Evolutionary conservation across 2,113 vertebrate genomes (phyloP).

Genomic region (Calyptomena viridis): DNA sequence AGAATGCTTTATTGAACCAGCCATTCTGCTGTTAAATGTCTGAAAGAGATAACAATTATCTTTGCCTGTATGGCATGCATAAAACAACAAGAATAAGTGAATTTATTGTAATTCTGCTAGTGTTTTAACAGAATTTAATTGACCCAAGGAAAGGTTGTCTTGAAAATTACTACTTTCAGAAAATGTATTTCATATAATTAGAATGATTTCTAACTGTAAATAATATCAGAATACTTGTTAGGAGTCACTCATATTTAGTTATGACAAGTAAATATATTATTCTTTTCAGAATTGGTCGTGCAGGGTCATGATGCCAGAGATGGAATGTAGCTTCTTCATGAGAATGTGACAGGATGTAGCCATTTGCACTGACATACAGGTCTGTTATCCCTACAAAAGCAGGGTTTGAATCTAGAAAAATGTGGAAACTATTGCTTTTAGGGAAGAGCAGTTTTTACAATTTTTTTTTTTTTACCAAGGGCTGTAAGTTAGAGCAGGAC

Average conservation of each 20-base stretch:
- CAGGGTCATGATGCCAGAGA: neutral
- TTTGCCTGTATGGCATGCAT: neutral
- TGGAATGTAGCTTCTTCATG: neutral
- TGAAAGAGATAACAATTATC: neutral
- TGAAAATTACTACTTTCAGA: neutral
- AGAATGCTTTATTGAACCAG: neutral
- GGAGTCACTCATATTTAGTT: neutral
- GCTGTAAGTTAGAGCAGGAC: neutral
- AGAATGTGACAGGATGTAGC: accelerated
- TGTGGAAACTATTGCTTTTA: neutral
- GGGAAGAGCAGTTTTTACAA: neutral
- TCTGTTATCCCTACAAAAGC: neutral
- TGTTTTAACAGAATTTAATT: neutral
- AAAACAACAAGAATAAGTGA: neutral
- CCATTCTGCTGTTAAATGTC: neutral
- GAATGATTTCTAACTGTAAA: neutral
- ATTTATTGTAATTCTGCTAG: neutral
- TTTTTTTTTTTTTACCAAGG: neutral
- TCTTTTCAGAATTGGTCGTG: neutral
- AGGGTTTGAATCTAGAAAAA: neutral
- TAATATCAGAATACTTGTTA: neutral
- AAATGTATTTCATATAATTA: neutral
- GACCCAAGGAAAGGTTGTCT: neutral
- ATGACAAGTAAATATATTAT: neutral
- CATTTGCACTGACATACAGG: neutral